These are phyloP conservation scores for honey bee (Apis mellifera) DNA, from an alignment of 1,140 invertebrate genomes.

Conservation along the genomic window Amel_HAv3.1 CM009938.2:7014001-7014500, in stretches of 20 bases:
- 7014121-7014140: constrained; percentile 89
- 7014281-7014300: constrained; percentile 84
- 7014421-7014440: constrained; percentile 82
- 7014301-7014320: constrained; percentile 89
- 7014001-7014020: constrained; percentile 89
- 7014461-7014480: constrained; percentile 26
- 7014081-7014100: constrained; percentile 91
- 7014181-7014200: constrained; percentile 81
- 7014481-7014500: constrained; percentile 55
- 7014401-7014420: constrained; percentile 82
- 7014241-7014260: constrained; percentile 81
- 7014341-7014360: constrained; percentile 80
- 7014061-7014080: constrained; percentile 84
- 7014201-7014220: constrained; percentile 67
- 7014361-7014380: constrained; percentile 81
- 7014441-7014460: constrained; percentile 79
- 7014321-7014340: constrained; percentile 83
- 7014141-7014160: constrained; percentile 90
- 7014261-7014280: constrained; percentile 93
- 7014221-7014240: constrained; percentile 66
- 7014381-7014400: constrained; percentile 81
- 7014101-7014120: constrained; percentile 85
- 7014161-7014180: constrained; percentile 84
- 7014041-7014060: constrained; percentile 85
- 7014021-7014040: constrained; percentile 87